A percentile compares a stretch with the other conserved stretches of the same genome.
Conservation (phyloP, 2,113 vertebrate genomes). For the Hypomesus transpacificus region DNA sequence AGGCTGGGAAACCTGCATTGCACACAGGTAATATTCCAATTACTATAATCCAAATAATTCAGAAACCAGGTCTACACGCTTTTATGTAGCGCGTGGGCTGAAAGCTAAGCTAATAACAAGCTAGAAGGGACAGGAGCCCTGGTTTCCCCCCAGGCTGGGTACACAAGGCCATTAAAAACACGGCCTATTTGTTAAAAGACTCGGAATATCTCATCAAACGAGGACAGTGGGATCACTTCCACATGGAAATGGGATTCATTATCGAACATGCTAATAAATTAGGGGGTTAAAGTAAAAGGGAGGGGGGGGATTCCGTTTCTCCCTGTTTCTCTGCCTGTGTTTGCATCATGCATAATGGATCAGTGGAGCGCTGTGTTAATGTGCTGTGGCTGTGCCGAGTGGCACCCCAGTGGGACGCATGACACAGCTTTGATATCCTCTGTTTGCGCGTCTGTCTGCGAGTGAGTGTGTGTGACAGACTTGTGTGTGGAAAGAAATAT, state of each 20-base stretch:
- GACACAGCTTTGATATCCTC: slow-evolving; percentile 56
- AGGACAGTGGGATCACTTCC: slow-evolving; percentile 12
- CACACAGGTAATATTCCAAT: no score
- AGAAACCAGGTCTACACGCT: neutral
- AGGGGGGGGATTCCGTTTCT: slow-evolving; percentile 16
- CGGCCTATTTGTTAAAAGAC: neutral
- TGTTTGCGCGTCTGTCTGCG: slow-evolving; percentile 21
- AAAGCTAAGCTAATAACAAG: slow-evolving; percentile 23
- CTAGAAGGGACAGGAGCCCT: neutral
- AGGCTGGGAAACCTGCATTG: no score
- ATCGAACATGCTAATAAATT: slow-evolving; percentile 35
- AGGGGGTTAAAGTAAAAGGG: slow-evolving; percentile 36
- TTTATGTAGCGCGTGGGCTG: slow-evolving; percentile 24
- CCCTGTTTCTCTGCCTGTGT: slow-evolving; percentile 30
- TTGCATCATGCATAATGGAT: slow-evolving; percentile 58
- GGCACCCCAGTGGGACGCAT: slow-evolving; percentile 43
- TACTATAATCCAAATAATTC: no score
- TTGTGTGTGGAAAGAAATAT: slow-evolving; percentile 5
- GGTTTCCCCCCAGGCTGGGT: neutral
- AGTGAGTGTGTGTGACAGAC: no score
- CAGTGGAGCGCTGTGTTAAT: slow-evolving; percentile 38
- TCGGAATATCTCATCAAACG: slow-evolving; percentile 14
- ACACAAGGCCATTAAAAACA: slow-evolving; percentile 9
- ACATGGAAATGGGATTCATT: slow-evolving; percentile 43
- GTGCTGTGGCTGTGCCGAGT: slow-evolving; percentile 45